Conservation (phyloP, 1,140 invertebrate genomes). For the Philopotamus ludificatus region DNA sequence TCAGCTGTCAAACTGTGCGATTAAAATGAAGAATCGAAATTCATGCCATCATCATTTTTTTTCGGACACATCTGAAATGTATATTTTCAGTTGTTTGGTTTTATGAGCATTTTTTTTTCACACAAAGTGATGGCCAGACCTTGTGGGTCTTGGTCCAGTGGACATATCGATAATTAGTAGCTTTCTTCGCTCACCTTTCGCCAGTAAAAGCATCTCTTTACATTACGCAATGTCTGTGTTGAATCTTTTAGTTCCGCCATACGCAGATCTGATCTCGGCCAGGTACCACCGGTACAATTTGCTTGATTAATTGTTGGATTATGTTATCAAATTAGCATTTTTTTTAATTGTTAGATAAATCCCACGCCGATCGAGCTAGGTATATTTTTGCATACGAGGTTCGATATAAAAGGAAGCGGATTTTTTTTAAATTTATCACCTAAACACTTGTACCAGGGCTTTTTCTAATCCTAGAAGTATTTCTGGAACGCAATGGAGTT, state of each 20-base stretch:
- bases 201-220: slow-evolving; percentile 8
- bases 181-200: slow-evolving; percentile 32
- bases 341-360: too few relatives aligned
- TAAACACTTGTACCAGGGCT: too few relatives aligned
- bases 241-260: slow-evolving; percentile 17
- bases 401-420: too few relatives aligned
- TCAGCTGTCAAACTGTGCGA: background rate
- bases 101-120: too few relatives aligned
- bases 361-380: too few relatives aligned
- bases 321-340: too few relatives aligned
- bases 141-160: background rate
- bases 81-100: too few relatives aligned
- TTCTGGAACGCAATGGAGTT: too few relatives aligned
- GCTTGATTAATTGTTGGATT: background rate
- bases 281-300: background rate
- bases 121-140: background rate
- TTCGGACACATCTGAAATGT: background rate
- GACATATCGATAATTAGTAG: background rate
- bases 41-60: background rate
- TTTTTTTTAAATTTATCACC: too few relatives aligned
- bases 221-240: background rate
- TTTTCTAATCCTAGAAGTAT: too few relatives aligned
- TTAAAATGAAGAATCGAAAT: background rate
- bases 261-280: background rate
- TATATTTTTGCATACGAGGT: too few relatives aligned